Conservation (phyloP, 2,113 vertebrate genomes). For the Tinamus guttatus region DNA sequence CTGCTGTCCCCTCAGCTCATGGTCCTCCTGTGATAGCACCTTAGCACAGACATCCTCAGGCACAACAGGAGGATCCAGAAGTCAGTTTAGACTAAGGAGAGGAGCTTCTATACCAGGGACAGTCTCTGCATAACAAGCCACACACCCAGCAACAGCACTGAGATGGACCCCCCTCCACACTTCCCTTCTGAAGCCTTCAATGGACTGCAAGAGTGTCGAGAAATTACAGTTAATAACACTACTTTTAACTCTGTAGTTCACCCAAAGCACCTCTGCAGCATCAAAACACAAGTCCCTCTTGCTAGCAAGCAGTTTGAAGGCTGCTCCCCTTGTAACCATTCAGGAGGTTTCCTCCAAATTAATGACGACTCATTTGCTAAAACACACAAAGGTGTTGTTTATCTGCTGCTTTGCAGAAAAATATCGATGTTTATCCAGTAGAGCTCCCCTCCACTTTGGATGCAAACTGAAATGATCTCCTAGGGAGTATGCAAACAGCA, state of each 20-base stretch:
- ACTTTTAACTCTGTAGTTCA: neutral
- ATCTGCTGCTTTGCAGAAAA: neutral
- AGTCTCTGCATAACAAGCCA: neutral
- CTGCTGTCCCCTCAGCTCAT: neutral
- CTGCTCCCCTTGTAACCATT: neutral
- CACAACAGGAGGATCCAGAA: neutral
- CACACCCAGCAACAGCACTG: fast-evolving
- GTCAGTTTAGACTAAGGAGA: neutral
- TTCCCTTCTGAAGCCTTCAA: fast-evolving
- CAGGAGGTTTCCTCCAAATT: neutral
- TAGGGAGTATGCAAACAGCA: neutral
- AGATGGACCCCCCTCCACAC: fast-evolving
- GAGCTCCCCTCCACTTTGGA: neutral
- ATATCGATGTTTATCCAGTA: fast-evolving
- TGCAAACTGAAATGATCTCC: neutral
- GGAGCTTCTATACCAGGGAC: neutral
- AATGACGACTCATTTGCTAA: neutral
- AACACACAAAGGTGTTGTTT: neutral
- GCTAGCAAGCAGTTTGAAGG: neutral
- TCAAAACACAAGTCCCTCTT: neutral
- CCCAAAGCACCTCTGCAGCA: neutral
- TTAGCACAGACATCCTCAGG: neutral
- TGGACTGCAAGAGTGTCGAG: neutral
- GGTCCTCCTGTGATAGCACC: neutral
- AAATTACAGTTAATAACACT: neutral